Evolutionary conservation across 2,113 vertebrate species (phyloP).

Genomic region (Cepphus grylle): DNA sequence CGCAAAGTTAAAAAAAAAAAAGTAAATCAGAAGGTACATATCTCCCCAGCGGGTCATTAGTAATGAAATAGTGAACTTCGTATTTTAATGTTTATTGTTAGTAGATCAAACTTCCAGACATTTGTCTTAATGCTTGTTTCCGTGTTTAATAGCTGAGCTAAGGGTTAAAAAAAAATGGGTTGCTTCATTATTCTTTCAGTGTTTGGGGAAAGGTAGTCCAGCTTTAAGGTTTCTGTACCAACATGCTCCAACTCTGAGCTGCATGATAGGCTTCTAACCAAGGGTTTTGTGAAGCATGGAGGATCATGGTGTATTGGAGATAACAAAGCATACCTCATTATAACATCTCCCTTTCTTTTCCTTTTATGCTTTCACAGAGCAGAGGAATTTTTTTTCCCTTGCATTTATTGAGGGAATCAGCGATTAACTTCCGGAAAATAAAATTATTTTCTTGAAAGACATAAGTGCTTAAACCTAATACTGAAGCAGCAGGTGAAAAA

Average conservation of each 20-base stretch:
- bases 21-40: background rate
- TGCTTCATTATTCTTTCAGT: slow-evolving; percentile 28
- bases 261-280: background rate
- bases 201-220: background rate
- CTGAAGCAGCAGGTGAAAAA: slow-evolving; percentile 61
- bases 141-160: background rate
- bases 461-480: slow-evolving; percentile 50
- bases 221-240: slow-evolving; percentile 28
- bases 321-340: background rate
- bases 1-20: background rate
- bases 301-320: background rate
- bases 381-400: background rate
- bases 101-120: slow-evolving; percentile 18
- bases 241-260: slow-evolving; percentile 26
- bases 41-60: background rate
- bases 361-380: background rate
- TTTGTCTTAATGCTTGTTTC: slow-evolving; percentile 1
- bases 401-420: slow-evolving; percentile 13
- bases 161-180: background rate
- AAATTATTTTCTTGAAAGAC: slow-evolving; percentile 31
- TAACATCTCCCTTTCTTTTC: background rate
- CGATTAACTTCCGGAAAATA: slow-evolving; percentile 54
- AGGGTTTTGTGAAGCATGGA: slow-evolving; percentile 36
- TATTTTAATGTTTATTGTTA: background rate
- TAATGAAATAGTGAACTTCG: background rate